Evolutionary conservation across 2,888 invertebrate species (phyloP).

Genomic region (Gari tellinella): DNA sequence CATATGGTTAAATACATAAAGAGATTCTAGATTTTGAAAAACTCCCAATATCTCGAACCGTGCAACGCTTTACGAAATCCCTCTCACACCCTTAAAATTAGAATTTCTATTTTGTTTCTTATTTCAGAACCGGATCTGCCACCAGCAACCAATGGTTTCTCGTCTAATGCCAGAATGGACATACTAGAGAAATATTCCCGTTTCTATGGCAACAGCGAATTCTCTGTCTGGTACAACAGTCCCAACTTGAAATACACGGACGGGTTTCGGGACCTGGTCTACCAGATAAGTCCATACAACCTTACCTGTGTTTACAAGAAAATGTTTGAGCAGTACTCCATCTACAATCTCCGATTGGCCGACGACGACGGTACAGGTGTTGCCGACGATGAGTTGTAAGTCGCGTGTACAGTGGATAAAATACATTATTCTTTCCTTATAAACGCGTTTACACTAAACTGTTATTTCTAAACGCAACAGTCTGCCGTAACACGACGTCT

Average conservation of each 20-base stretch:
- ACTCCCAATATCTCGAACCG: no score
- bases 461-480: no score
- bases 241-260: constrained; percentile 52
- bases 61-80: no score
- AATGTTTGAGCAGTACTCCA: constrained; percentile 67
- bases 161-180: constrained; percentile 38
- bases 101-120: no score
- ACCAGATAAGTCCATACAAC: constrained; percentile 64
- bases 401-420: no score
- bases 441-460: no score
- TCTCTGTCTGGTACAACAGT: constrained; percentile 39
- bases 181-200: constrained; percentile 46
- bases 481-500: no score
- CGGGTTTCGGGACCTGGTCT: constrained; percentile 64
- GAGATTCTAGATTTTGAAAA: no score
- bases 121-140: constrained; percentile 3
- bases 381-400: constrained; percentile 18
- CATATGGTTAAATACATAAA: no score
- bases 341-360: constrained; percentile 46
- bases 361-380: constrained; percentile 30
- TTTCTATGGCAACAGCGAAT: constrained; percentile 38
- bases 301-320: constrained; percentile 66
- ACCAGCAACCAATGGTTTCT: constrained; percentile 11
- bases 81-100: no score
- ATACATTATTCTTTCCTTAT: no score